Conservation (phyloP, 2,888 invertebrate species). For the Ophion obscuratus region DNA sequence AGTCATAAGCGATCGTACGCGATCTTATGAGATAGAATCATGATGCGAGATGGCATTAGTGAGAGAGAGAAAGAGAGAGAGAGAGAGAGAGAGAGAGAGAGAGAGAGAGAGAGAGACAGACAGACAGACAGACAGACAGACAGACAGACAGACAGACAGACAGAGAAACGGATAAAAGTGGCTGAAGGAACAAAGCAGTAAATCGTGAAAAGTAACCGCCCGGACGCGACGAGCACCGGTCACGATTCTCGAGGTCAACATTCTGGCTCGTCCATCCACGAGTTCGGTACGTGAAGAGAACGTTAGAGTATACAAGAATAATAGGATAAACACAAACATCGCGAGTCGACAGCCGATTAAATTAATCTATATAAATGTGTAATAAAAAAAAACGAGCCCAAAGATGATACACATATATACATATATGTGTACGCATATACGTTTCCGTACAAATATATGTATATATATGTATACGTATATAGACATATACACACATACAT, state of each 20-base stretch:
- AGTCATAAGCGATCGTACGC: slow-evolving; percentile 9
- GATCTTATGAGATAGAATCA: not conserved
- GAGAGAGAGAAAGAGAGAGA: not conserved
- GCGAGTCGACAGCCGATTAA: slow-evolving; percentile 47
- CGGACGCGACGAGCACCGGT: slow-evolving; percentile 8
- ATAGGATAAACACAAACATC: slow-evolving; percentile 59
- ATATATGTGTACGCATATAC: slow-evolving; percentile 14
- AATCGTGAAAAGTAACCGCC: slow-evolving; percentile 37
- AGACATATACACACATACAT: slow-evolving; percentile 34
- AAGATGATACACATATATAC: slow-evolving; percentile 81
- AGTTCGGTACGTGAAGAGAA: slow-evolving; percentile 18
- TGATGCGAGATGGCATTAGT: slow-evolving; percentile 13
- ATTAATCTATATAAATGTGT: slow-evolving; percentile 82
- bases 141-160: not conserved
- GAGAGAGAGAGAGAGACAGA: not conserved
- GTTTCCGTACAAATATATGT: slow-evolving; percentile 74
- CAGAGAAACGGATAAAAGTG: not conserved
- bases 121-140: slow-evolving; percentile 2
- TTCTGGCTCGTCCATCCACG: slow-evolving; percentile 25
- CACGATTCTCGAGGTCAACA: slow-evolving; percentile 29
- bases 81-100: not conserved
- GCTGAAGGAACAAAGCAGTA: slow-evolving; percentile 6
- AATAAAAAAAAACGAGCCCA: slow-evolving; percentile 83
- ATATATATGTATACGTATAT: slow-evolving; percentile 3
- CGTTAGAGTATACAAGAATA: slow-evolving; percentile 43